Evolutionary conservation across 1,140 invertebrate genomes (phyloP).

Genomic region (Drosophila leontia): DNA sequence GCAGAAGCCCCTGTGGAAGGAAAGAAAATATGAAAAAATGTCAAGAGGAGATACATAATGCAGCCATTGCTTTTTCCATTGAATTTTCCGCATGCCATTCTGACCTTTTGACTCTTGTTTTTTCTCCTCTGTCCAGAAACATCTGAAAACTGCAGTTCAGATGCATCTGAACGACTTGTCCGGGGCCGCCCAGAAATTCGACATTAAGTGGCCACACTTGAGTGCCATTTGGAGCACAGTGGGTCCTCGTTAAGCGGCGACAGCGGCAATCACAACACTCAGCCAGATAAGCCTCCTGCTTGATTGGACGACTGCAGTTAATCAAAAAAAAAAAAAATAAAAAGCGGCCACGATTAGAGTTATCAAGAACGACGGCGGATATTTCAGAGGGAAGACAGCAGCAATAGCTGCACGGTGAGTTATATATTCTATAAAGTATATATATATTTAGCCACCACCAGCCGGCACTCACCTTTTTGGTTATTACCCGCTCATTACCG

Average conservation of each 20-base stretch:
- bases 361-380: constrained; percentile 41
- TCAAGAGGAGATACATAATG: constrained; percentile 1
- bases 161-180: constrained; percentile 23
- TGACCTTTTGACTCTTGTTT: constrained; percentile 9
- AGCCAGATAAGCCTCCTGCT: constrained; percentile 19
- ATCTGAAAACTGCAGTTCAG: constrained; percentile 32
- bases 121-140: not conserved
- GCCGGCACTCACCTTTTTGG: constrained; percentile 19
- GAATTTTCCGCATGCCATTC: constrained; percentile 1
- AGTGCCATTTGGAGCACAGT: constrained; percentile 49
- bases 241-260: constrained; percentile 7
- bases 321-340: constrained; percentile 13
- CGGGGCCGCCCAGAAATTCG: constrained; percentile 36
- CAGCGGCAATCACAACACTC: constrained; percentile 12
- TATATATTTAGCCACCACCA: not conserved
- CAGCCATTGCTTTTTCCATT: constrained; percentile 21
- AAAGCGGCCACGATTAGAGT: constrained; percentile 41
- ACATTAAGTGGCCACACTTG: constrained; percentile 61
- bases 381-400: not conserved
- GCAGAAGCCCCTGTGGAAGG: not conserved
- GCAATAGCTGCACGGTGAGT: constrained; percentile 8
- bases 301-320: constrained; percentile 31
- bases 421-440: not conserved
- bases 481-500: constrained; percentile 27
- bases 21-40: constrained; percentile 27